phyloP scores from a whole-genome alignment of 1,140 invertebrate genomes.

The Diachasmimorpha longicaudata region DNA sequence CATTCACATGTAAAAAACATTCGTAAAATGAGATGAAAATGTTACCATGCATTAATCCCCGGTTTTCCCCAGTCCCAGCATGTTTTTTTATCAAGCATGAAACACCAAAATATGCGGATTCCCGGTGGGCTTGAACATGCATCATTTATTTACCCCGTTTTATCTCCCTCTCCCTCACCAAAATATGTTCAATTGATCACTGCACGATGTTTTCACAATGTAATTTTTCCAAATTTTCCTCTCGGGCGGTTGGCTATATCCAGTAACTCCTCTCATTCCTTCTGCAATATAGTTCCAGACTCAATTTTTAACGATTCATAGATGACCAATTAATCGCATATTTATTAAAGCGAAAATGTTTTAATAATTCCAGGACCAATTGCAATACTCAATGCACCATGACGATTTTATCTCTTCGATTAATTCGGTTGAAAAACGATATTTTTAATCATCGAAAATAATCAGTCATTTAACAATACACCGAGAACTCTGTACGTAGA shows the following conservation, averaged over 20 bases:
- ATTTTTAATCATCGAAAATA: no score
- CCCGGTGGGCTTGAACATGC: not conserved
- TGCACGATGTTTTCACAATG: not conserved
- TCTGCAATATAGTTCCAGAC: not conserved
- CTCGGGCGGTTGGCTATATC: not conserved
- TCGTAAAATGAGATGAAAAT: not conserved
- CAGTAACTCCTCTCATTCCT: not conserved
- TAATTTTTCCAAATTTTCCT: not conserved
- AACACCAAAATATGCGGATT: constrained; percentile 4
- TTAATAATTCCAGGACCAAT: not conserved
- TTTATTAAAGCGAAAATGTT: not conserved
- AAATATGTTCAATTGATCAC: not conserved
- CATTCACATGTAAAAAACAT: not conserved
- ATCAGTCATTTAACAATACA: not conserved
- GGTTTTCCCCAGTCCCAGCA: not conserved
- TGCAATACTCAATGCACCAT: not conserved
- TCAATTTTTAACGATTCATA: not conserved
- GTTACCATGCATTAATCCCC: not conserved
- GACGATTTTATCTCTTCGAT: not conserved
- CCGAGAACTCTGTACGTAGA: no score
- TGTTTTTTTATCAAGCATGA: not conserved
- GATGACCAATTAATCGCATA: not conserved
- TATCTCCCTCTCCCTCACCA: not conserved
- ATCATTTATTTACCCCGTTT: not conserved
- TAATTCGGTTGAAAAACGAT: not conserved